A percentile compares a stretch with the other conserved stretches of the same genome.
These are phyloP conservation scores for Leptoclinus maculatus DNA, from an alignment of 2,797 vertebrate species.

Conservation along the genomic window DNA sequence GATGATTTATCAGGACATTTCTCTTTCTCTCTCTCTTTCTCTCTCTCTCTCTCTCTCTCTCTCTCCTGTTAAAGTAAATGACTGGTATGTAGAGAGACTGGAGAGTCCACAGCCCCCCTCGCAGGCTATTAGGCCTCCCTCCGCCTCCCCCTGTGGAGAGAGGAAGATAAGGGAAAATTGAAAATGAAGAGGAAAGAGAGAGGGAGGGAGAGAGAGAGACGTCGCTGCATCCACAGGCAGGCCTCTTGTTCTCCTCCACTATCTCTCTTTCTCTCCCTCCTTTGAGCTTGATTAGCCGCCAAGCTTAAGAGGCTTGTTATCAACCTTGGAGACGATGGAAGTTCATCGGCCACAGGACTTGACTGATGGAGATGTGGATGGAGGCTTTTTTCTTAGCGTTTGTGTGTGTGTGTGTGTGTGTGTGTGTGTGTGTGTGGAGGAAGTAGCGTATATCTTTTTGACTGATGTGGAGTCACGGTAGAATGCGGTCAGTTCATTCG, in stretches of 20 bases:
- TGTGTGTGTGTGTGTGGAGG: conserved; percentile 50
- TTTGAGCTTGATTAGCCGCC: conserved; percentile 80
- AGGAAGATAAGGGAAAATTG: conserved; percentile 80
- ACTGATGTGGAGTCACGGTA: conserved; percentile 75
- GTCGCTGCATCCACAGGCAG: conserved; percentile 62
- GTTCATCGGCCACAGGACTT: conserved; percentile 71
- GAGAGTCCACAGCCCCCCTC: conserved; percentile 50
- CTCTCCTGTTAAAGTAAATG: conserved; percentile 65
- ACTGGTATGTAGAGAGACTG: conserved; percentile 74
- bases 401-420: conserved; percentile 34
- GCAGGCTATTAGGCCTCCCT: conserved; percentile 75
- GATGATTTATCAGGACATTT: conserved; percentile 71
- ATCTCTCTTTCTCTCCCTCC: conserved; percentile 67
- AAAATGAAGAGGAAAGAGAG: conserved; percentile 72
- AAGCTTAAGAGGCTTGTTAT: conserved; percentile 80
- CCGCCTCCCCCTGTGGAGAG: conserved; percentile 74
- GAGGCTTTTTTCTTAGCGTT: conserved; percentile 35
- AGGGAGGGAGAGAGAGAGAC: conserved; percentile 58
- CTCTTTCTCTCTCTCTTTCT: conserved; percentile 16
- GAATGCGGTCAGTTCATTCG: conserved; percentile 71
- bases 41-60: conserved; percentile 4
- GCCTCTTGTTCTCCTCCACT: conserved; percentile 68
- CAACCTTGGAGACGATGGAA: conserved; percentile 78
- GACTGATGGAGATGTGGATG: conserved; percentile 71
- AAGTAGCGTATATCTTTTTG: conserved; percentile 72